Evolutionary conservation across 2,113 vertebrate species (phyloP).

Genomic region (Thalassarche chlororhynchos): DNA sequence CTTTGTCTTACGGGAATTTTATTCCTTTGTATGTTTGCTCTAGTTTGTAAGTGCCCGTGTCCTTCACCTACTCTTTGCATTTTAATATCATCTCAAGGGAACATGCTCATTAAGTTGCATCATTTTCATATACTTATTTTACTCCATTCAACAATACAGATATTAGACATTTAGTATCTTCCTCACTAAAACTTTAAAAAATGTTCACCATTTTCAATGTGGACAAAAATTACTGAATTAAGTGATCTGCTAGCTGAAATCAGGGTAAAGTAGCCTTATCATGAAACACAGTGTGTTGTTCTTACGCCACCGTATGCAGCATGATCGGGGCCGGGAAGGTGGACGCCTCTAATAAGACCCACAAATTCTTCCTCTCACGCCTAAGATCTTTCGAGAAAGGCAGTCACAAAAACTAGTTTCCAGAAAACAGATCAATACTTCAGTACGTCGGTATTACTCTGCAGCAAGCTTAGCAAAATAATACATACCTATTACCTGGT

Average conservation of each 20-base stretch:
- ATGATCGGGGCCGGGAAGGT: not conserved
- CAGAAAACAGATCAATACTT: not conserved
- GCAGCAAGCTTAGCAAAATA: not conserved
- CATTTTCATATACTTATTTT: not conserved
- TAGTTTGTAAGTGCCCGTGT: not conserved
- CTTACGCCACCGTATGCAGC: fast-evolving
- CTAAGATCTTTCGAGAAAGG: not conserved
- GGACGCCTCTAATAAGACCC: not conserved
- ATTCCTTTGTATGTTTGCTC: not conserved
- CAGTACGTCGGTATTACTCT: not conserved
- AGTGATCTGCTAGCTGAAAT: not conserved
- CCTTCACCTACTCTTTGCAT: not conserved
- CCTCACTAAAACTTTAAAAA: not conserved
- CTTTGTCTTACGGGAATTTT: not conserved
- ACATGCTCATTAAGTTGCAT: not conserved
- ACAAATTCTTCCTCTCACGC: not conserved
- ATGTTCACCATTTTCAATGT: not conserved
- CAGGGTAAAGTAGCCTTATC: not conserved
- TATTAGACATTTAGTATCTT: not conserved
- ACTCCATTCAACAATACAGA: not conserved
- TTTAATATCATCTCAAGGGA: not conserved
- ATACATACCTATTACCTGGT: not conserved
- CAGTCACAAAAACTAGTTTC: not conserved
- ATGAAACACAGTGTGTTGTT: not conserved
- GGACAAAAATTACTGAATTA: not conserved